A percentile compares a stretch with the other conserved stretches of the same genome.
phyloP scores from a whole-genome alignment of 2,888 invertebrate species.

The Himalopsyche tibetana region DNA sequence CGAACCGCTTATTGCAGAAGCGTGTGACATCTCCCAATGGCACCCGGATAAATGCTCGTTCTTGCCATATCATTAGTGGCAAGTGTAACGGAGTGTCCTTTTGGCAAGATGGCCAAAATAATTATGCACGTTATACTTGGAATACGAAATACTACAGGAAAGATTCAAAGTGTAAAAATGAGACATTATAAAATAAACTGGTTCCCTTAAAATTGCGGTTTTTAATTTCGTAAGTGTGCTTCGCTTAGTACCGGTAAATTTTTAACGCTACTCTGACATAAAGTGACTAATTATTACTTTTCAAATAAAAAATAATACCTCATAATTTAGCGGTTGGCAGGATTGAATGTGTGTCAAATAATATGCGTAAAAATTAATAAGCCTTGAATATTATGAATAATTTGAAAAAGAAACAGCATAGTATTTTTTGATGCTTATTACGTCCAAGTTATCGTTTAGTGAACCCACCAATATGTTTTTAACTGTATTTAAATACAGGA shows the following conservation, averaged over 20 bases:
- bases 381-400: too few relatives aligned
- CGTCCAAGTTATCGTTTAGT: too few relatives aligned
- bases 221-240: not conserved
- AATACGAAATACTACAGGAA: not conserved
- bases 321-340: not conserved
- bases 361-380: too few relatives aligned
- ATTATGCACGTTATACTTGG: not conserved
- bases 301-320: not conserved
- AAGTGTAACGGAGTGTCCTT: not conserved
- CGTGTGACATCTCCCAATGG: conserved; percentile 10
- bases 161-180: not conserved
- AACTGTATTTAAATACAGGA: too few relatives aligned
- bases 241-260: not conserved
- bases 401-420: too few relatives aligned
- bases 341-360: not conserved
- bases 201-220: not conserved
- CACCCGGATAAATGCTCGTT: not conserved
- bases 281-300: not conserved
- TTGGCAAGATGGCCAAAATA: not conserved
- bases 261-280: not conserved
- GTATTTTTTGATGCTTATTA: too few relatives aligned
- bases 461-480: too few relatives aligned
- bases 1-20: not conserved
- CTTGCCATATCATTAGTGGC: conserved; percentile 20
- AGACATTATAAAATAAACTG: conserved; percentile 1